Evolutionary conservation across 1,140 invertebrate genomes (phyloP), one percentile per base, ranked within the genome.

Genomic region (Macrocentrus cingulum): DNA sequence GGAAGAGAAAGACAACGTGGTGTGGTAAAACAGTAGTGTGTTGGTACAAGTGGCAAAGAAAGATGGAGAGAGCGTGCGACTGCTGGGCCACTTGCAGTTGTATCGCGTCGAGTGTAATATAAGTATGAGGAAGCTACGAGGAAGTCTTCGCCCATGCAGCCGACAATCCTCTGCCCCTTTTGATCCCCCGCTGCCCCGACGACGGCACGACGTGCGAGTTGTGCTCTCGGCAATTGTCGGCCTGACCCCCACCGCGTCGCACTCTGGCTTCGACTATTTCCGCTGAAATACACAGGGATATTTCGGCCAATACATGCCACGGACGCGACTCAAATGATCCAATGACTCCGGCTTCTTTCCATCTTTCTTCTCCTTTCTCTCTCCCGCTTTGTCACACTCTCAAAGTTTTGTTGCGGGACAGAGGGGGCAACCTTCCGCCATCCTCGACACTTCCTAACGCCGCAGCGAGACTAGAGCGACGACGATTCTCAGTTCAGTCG

Each of bases 201-300:
- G n/a, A n/a, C n/a, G n/a, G n/a, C n/a, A n/a, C n/a, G n/a, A n/a
- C n/a, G n/a, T n/a, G n/a, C n/a, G n/a, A n/a, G n/a, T n/a, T n/a
- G n/a, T n/a, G n/a, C n/a, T 23, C n/a, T 61, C 54, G 52, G 48
- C 15, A 32, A 29, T 45, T 3, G 22, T 45, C 23, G 49, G 13
- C 22, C 22, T 41, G 39, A 15, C 52, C 13, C 11, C 49, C 23
- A 64, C 61, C 60, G 16, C 37, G 19, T 32, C 53, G 45, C n/a
- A 46, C 29, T 32, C 36, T 57, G 62, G 52, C 67, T 76, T 76
- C 68, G 73, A 76, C 72, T 77, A 76, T 75, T 77, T 76, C 74
- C 70, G 66, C 66, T 66, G 51, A 59, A 45, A 18, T 44, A n/a
- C n/a, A n/a, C n/a, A 16, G 32, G 9, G 8, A 48, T 7, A 18